These are phyloP conservation scores for Leptarthrus brevirostris DNA, from an alignment of 2,888 invertebrate species.

Conservation along the genomic window DNA sequence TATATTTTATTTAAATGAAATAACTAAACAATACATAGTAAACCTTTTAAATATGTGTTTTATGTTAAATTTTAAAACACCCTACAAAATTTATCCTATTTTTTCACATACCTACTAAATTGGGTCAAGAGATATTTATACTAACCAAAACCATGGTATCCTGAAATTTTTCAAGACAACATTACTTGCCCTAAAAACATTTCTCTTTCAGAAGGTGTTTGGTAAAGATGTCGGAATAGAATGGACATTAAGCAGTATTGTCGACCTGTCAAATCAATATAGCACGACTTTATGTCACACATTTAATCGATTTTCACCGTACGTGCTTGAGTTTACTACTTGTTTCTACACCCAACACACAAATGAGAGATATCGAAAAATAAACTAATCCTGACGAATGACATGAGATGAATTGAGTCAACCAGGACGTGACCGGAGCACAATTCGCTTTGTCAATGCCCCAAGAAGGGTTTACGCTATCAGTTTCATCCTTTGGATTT, in stretches of 20 bases:
- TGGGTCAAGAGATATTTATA: too few relatives aligned
- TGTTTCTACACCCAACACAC: background rate
- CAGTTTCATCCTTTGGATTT: background rate
- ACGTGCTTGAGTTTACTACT: conserved; percentile 13
- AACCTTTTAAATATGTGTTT: too few relatives aligned
- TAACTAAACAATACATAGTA: too few relatives aligned
- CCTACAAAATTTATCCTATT: too few relatives aligned
- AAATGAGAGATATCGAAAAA: background rate
- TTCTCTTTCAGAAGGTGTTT: too few relatives aligned
- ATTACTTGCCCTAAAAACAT: too few relatives aligned
- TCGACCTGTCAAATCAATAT: background rate
- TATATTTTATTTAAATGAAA: too few relatives aligned
- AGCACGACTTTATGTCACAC: background rate
- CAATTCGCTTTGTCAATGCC: conserved; percentile 27
- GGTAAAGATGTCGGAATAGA: too few relatives aligned
- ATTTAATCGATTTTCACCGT: conserved; percentile 17
- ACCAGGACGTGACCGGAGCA: conserved; percentile 3
- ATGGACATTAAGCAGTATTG: background rate
- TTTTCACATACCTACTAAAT: too few relatives aligned
- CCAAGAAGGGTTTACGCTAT: conserved; percentile 10
- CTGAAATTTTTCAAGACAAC: too few relatives aligned
- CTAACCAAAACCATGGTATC: too few relatives aligned
- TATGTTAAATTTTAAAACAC: too few relatives aligned
- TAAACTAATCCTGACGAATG: conserved; percentile 25
- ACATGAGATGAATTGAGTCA: conserved; percentile 6